Evolutionary conservation across 2,888 invertebrate genomes (phyloP), one percentile per base, ranked within the genome.

Genomic region (Priocnemis perturbator): DNA sequence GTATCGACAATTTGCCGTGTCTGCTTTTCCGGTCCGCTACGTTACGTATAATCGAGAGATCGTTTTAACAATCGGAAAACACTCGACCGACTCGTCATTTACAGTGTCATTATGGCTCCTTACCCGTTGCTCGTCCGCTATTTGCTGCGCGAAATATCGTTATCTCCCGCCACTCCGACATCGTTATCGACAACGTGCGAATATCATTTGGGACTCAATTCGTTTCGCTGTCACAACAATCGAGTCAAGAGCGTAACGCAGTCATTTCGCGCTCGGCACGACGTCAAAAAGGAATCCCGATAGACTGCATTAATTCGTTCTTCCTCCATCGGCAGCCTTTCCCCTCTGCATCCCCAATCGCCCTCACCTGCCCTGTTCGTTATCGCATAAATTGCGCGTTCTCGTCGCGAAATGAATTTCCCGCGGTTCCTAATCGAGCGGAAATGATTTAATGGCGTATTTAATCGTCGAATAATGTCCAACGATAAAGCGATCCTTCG

Each of bases 301-400:
- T 75, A 69, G 71, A 71, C 61, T 58, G 71, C 77, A 69, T 70
- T 75, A 77, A 75, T 79, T 79, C 77, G 79, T 71, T 69, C 56
- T 50, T 50, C 50, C 50, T 19, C 50, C 50, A 17, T 7, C 50
- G 17, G 17, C 50, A 4, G 4, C 19, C 19, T 1, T n/a, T 19
- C 5, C n/a, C 50, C n/a, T 14, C 50, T 50, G 11, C 50, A 19
- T n/a, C 15, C 50, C 50, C 50, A 50, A n/a, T 50, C 50, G 50
- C 50, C 50, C 50, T 17, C 50, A 37, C 50, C 55, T 37, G 37
- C 37, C 23, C 52, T 69, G 75, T 80, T 80, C 78, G 80, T 80
- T 80, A 77, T 80, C 79, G 73, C 78, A 67, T 73, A 79, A 79
- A 79, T 80, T 80, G 80, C 73, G 56, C 73, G 69, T 79, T 76